Percentiles rank a stretch among this genome's conserved stretches.
Conservation (phyloP, 2,113 vertebrate species). For the Mustela lutreola region DNA sequence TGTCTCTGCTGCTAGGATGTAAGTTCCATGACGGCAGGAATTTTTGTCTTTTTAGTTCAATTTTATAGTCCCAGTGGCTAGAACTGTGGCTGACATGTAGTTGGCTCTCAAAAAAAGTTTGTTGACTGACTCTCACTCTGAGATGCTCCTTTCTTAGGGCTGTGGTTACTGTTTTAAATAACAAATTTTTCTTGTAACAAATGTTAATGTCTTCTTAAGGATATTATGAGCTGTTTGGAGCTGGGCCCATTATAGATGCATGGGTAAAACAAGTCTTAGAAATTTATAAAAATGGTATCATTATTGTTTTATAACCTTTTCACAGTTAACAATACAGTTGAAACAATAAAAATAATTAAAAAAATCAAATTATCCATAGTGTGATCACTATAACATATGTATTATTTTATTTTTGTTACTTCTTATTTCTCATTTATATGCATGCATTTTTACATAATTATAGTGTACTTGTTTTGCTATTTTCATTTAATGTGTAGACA, state of each 20-base stretch:
- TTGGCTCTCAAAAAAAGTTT: neutral
- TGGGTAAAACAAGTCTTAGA: conserved; percentile 33
- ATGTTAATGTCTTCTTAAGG: conserved; percentile 16
- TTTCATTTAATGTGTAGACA: conserved; percentile 51
- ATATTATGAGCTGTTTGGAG: conserved; percentile 26
- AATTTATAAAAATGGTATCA: conserved; percentile 10
- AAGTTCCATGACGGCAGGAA: neutral
- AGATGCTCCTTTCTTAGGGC: neutral
- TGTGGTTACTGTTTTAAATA: conserved; percentile 20
- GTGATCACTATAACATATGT: neutral
- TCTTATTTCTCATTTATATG: neutral
- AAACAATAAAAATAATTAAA: conserved; percentile 10
- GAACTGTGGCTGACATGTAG: neutral
- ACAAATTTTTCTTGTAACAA: conserved; percentile 48
- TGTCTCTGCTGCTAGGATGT: neutral
- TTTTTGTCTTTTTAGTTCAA: conserved; percentile 11
- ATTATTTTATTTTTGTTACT: neutral
- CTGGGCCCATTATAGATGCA: neutral
- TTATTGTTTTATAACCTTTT: conserved; percentile 21
- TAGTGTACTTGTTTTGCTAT: neutral
- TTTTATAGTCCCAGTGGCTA: neutral
- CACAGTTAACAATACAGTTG: neutral
- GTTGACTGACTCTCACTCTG: conserved; percentile 8
- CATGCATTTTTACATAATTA: neutral
- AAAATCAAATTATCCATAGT: neutral